Base-by-base conservation (phyloP, 2,888 invertebrate species). In the Rhyacophila evoluta region DNA sequence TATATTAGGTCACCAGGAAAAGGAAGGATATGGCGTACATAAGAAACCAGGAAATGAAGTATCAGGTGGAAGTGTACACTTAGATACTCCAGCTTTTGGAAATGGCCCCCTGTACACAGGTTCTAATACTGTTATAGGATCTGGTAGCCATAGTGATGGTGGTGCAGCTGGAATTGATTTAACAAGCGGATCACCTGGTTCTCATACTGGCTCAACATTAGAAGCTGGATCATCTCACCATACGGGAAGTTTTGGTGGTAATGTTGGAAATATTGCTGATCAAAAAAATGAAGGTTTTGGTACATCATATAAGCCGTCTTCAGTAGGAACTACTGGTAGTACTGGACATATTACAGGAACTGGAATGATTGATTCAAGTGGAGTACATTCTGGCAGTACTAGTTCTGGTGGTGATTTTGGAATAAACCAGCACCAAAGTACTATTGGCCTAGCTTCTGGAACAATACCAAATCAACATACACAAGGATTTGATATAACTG, bases 161-260 rank as follows among this genome's bases (percentile, higher is more conserved):
- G 19, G 55, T 55, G 1, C 19, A 2, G 10, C 19, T 19, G 55
- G 55, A 15, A 55, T 25, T 55, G 15, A 19, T 55, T 8, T 55
- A 29, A 68, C 75, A n/a, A 38, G 75, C 41, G 37, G 72, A 15
- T 25, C 37, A 37, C 15, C 69, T 69, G 69, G 28, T 28, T 12
- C 69, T 1, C 28, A 25, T 69, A 11, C 69, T 1, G 1, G 2
- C 0, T 28, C 69, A 29, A 10, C 29, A 28, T 28, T 19, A 33
- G 41, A 15, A 41, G 15, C 28, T 28, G 69, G 29, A n/a, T 69
- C 69, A n/a, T 70, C 73, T 38, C 74, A 80, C 69, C 77, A 80
- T 12, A 68, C 75, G 3, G 81, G 80, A 10, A 36, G 73, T 37
- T 78, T 81, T 69, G 80, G 80, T 72, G 80, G 80, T 10, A 68